Conservation (phyloP, 2,113 vertebrate genomes). For the Ictalurus punctatus region DNA sequence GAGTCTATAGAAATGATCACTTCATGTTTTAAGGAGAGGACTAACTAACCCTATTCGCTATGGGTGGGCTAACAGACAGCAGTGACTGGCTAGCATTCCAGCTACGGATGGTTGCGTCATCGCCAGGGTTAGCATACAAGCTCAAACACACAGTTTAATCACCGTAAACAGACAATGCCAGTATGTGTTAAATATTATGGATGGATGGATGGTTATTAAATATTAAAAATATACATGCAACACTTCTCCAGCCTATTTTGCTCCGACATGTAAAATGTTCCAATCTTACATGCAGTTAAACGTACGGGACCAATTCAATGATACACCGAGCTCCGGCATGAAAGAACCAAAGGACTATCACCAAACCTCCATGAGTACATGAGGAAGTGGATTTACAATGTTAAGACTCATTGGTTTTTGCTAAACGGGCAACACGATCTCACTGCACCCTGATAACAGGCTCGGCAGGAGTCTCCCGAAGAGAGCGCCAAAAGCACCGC, state of each 20-base stretch:
- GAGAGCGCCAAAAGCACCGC: slow-evolving; percentile 49
- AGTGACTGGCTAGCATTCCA: neutral
- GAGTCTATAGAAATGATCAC: neutral
- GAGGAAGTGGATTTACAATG: neutral
- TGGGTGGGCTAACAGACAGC: neutral
- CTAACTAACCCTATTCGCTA: neutral
- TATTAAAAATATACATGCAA: too few relatives aligned
- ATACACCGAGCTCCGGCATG: neutral
- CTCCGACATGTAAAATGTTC: neutral
- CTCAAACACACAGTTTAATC: neutral
- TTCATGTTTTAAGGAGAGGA: neutral
- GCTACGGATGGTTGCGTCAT: neutral
- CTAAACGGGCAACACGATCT: slow-evolving; percentile 52
- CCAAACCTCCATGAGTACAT: neutral
- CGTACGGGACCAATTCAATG: neutral
- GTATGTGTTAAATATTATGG: too few relatives aligned
- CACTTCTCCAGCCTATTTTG: neutral
- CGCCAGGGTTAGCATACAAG: neutral
- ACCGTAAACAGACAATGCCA: too few relatives aligned
- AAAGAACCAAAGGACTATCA: neutral
- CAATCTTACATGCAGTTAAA: neutral
- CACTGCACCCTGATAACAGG: slow-evolving; percentile 45
- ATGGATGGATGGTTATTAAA: too few relatives aligned
- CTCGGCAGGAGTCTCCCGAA: slow-evolving; percentile 37
- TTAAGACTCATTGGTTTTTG: slow-evolving; percentile 36